Evolutionary conservation across 2,113 vertebrate genomes (phyloP), one percentile per base, ranked within the genome.

Genomic region (Spilogale gracilis): DNA sequence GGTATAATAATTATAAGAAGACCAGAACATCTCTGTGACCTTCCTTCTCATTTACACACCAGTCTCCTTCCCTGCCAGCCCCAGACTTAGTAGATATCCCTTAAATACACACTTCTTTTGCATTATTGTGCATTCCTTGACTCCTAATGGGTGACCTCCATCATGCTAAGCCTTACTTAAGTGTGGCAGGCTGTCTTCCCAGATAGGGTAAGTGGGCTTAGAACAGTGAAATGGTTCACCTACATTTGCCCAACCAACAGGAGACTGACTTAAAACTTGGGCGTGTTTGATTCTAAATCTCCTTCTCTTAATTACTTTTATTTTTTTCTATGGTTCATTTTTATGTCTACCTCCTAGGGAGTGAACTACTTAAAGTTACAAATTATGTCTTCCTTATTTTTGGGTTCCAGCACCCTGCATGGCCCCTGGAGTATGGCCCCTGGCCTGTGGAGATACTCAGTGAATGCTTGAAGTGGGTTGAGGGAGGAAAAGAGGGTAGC

Each of bases 101-200:
- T 52, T 43, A 63, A n/a, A 23, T 56, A 45, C 1, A 32, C 11
- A 65, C 27, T 65, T 45, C 21, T 58, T 60, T 61, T 54, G 38
- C 32, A 21, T n/a, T 79, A 4, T n/a, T 69, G 12, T 38, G 14
- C 2, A 23, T 20, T 23, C 16, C 16, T 16, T 61, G 65, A 69
- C 48, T 65, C 48, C 30, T 32, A 12, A 20, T 0, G 2, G 0
- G 2, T 38, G n/a, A 3, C 16, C 25, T 83, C 12, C 5, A 17
- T 6, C 1, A 3, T 13, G 16, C 14, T 14, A 45, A 25, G 17
- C 9, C 32, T 38, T 38, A 38, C 7, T 74, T 63, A 5, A 20
- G 1, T 38, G 5, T 20, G 8, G 4, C 16, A n/a, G 16, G 10
- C 9, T 20, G 27, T 54, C 32, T 85, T 45, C 13, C 10, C 73